A percentile compares a stretch with the other conserved stretches of the same genome.
Evolutionary conservation across 2,888 invertebrate species (phyloP).

Genomic region (Aromia moschata): DNA sequence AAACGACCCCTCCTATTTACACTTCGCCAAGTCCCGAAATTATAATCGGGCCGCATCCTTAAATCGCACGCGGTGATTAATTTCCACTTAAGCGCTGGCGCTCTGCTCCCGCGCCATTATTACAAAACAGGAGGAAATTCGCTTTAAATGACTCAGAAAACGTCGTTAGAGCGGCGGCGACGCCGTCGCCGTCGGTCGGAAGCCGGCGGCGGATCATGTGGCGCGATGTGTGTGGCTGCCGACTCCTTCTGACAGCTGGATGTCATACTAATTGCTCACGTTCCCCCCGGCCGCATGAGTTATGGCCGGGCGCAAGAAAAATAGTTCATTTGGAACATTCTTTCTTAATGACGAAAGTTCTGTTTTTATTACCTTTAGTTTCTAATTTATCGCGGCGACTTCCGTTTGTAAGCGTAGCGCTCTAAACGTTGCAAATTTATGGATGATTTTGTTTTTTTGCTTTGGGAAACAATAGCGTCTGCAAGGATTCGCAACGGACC

Average conservation of each 20-base stretch:
- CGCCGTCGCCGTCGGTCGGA: conserved; percentile 25
- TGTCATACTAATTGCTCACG: conserved; percentile 60
- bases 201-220: conserved; percentile 43
- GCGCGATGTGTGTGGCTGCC: conserved; percentile 57
- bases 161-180: conserved; percentile 34
- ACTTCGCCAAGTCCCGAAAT: too few species aligned
- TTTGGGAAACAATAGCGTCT: too few species aligned
- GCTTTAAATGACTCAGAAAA: conserved; percentile 47
- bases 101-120: not conserved
- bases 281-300: conserved; percentile 54
- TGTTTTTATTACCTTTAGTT: conserved; percentile 38
- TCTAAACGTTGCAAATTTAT: not conserved
- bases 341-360: conserved; percentile 52
- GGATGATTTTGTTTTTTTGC: not conserved
- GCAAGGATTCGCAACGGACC: too few species aligned
- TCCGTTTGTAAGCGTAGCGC: conserved; percentile 2
- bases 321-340: conserved; percentile 56
- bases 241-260: conserved; percentile 55
- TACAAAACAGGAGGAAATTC: conserved; percentile 35
- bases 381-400: conserved; percentile 15
- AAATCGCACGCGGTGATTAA: too few species aligned
- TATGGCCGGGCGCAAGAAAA: conserved; percentile 51
- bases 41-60: too few species aligned
- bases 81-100: not conserved
- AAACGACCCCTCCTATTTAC: too few species aligned